Percentiles rank a stretch among this genome's conserved stretches.
Conservation (phyloP, 1,140 invertebrate genomes). For the Scaptomyza graminum region DNA sequence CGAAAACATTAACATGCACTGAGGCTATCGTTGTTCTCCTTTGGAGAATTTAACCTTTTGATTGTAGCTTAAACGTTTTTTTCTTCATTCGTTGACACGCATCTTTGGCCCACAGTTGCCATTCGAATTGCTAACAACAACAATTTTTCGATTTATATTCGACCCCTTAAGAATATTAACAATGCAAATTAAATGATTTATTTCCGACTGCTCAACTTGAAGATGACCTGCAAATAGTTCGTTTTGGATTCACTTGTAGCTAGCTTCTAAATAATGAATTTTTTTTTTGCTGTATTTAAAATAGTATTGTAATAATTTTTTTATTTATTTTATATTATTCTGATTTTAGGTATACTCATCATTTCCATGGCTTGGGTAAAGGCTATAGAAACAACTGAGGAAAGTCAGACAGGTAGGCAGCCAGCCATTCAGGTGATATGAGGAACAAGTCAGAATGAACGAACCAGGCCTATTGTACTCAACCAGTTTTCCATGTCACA, state of each 20-base stretch:
- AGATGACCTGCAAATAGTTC: not conserved
- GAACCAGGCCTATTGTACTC: slow-evolving; percentile 20
- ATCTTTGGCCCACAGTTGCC: slow-evolving; percentile 12
- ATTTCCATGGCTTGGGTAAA: not conserved
- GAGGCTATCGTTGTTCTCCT: not conserved
- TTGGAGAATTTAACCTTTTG: slow-evolving; percentile 17
- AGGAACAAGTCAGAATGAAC: not conserved
- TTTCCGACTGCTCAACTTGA: not conserved
- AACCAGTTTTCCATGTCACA: slow-evolving; percentile 1
- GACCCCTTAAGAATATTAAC: slow-evolving; percentile 20
- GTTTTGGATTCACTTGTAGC: no score
- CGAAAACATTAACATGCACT: slow-evolving; percentile 7
- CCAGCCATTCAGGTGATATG: slow-evolving; percentile 17
- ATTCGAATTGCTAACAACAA: slow-evolving; percentile 25
- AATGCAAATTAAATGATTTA: not conserved
- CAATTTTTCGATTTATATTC: slow-evolving; percentile 74
- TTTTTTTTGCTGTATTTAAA: no score
- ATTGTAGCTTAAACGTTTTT: slow-evolving; percentile 49
- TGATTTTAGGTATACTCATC: not conserved
- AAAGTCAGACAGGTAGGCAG: not conserved
- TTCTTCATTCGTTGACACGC: slow-evolving; percentile 61
- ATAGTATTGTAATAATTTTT: no score
- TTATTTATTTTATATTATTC: no score
- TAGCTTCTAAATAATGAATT: no score
- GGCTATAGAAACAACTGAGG: slow-evolving; percentile 14